Percentiles rank a stretch among this genome's conserved stretches.
Conservation (phyloP, 1,140 invertebrate species). For the Teleopsis dalmanni region DNA sequence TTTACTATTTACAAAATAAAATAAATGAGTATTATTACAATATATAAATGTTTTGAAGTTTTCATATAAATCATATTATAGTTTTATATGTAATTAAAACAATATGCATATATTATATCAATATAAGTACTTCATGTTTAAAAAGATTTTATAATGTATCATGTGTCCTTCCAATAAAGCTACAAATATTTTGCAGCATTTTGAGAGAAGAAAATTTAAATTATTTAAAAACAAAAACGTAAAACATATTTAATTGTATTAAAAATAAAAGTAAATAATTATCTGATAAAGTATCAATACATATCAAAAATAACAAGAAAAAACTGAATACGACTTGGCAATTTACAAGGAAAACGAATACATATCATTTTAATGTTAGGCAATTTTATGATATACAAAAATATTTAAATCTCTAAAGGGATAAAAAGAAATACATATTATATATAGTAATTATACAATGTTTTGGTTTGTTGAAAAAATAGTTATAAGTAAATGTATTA, state of each 20-base stretch:
- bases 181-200: not conserved
- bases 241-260: not conserved
- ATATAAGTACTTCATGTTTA: not conserved
- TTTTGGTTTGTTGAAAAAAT: no score
- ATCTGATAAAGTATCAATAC: conserved; percentile 9
- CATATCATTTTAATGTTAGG: conserved; percentile 23
- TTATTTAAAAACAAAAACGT: not conserved
- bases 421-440: not conserved
- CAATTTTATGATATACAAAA: not conserved
- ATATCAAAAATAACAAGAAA: not conserved
- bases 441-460: no score
- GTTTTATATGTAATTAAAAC: not conserved
- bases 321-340: not conserved
- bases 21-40: no score
- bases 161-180: conserved; percentile 35
- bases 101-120: not conserved
- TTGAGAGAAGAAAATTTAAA: conserved; percentile 15
- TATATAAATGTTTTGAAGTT: no score
- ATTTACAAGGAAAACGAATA: conserved; percentile 15
- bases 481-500: not conserved
- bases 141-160: conserved; percentile 13
- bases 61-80: not conserved
- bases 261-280: not conserved
- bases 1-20: no score
- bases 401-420: no score